Evolutionary conservation across 2,797 vertebrate genomes (phyloP).

Genomic region (Smutsia gigantea): DNA sequence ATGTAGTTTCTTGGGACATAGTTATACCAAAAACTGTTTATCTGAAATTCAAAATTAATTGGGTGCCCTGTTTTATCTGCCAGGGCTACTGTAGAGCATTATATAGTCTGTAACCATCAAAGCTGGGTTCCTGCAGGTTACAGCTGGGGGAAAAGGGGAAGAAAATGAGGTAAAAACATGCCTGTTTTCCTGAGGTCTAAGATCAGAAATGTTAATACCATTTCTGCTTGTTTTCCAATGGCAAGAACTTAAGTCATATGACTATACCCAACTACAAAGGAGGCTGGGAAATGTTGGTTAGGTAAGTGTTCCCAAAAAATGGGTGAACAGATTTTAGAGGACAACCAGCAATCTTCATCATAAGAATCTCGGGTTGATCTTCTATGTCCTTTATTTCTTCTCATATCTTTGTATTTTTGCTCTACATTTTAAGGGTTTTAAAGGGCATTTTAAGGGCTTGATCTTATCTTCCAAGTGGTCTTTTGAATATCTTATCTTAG

Average conservation of each 20-base stretch:
- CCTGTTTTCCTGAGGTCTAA: neutral
- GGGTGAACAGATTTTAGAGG: neutral
- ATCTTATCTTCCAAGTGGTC: constrained; percentile 7
- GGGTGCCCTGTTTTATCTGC: neutral
- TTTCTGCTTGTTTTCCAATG: neutral
- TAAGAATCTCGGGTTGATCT: neutral
- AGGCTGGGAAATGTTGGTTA: neutral
- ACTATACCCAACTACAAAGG: neutral
- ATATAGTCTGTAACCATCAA: neutral
- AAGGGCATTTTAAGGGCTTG: neutral
- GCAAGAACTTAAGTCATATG: neutral
- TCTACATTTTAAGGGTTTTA: neutral
- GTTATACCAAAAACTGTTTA: neutral
- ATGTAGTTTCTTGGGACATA: neutral
- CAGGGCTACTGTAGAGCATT: neutral
- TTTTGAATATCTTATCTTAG: constrained; percentile 23
- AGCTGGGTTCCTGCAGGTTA: neutral
- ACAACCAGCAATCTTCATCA: neutral
- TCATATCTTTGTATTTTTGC: neutral
- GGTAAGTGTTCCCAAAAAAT: neutral
- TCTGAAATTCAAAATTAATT: neutral
- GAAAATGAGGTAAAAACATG: neutral
- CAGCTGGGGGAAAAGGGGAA: neutral
- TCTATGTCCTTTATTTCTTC: neutral
- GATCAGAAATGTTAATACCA: neutral